phyloP scores from a whole-genome alignment of 1,140 invertebrate species.

The Notospermus geniculatus region DNA sequence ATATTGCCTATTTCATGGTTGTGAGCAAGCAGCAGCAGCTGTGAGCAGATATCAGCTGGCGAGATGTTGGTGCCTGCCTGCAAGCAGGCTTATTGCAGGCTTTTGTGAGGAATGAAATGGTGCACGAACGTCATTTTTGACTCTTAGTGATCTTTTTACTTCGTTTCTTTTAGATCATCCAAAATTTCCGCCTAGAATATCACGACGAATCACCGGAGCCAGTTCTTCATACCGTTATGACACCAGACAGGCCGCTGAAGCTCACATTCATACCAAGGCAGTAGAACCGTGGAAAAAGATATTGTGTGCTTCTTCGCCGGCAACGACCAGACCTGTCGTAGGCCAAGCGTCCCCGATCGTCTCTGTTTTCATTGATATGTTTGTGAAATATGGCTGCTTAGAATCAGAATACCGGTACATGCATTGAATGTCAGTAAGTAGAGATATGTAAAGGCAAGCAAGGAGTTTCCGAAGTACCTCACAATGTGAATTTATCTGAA shows the following conservation, averaged over 20 bases:
- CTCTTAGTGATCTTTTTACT: conserved; percentile 4
- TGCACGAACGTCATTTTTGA: not conserved
- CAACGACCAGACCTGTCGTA: no score
- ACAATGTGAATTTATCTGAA: no score
- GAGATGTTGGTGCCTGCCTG: not conserved
- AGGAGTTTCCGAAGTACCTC: no score
- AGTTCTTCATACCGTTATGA: conserved; percentile 51
- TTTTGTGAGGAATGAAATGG: not conserved
- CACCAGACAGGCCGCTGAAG: conserved; percentile 44
- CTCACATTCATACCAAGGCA: conserved; percentile 37
- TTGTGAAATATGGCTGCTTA: no score
- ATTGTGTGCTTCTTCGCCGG: no score
- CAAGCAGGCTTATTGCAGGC: not conserved
- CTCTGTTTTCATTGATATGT: no score
- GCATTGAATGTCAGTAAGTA: no score
- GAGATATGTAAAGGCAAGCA: no score
- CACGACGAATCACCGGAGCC: conserved; percentile 40
- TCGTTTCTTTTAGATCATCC: conserved; percentile 39
- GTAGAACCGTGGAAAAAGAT: no score
- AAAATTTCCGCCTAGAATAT: conserved; percentile 49
- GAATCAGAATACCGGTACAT: no score
- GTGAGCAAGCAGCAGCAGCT: no score
- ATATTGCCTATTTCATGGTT: conserved; percentile 4
- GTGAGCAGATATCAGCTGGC: not conserved
- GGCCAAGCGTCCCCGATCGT: no score